Percentiles rank a stretch among this genome's conserved stretches.
These are phyloP conservation scores for Piprites chloris DNA, from an alignment of 2,113 vertebrate genomes.

Conservation along the genomic window DNA sequence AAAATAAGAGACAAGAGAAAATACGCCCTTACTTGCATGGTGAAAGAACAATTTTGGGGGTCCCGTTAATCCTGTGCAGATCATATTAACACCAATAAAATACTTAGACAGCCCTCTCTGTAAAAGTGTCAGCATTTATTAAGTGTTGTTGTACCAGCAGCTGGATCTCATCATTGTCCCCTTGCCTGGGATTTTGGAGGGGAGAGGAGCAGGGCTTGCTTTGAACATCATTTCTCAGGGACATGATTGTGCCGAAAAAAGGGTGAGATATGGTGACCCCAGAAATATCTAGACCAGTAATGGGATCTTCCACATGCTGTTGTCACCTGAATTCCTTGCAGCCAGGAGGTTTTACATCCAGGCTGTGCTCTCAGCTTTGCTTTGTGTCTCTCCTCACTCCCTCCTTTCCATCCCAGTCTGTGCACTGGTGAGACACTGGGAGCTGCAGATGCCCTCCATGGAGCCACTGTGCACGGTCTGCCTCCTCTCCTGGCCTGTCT, in stretches of 20 bases:
- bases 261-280: neutral
- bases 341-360: neutral
- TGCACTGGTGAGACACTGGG: neutral
- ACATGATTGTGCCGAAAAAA: neutral
- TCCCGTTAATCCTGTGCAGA: neutral
- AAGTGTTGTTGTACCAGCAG: neutral
- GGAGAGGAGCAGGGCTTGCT: neutral
- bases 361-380: neutral
- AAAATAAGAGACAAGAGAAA: neutral
- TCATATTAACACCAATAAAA: slow-evolving; percentile 10
- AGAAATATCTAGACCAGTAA: neutral
- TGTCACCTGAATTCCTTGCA: neutral
- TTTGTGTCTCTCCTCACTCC: neutral
- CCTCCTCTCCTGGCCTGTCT: neutral
- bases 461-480: neutral
- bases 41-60: neutral
- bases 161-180: neutral
- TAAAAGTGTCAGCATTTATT: neutral
- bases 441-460: neutral
- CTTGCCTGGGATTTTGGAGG: neutral
- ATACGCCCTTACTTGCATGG: neutral
- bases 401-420: neutral
- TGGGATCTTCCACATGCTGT: neutral
- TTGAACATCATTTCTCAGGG: neutral
- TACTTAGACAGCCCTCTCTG: neutral